Evolutionary conservation across 2,888 invertebrate species (phyloP), one percentile per base, ranked within the genome.

Genomic region (Erebia epiphron): DNA sequence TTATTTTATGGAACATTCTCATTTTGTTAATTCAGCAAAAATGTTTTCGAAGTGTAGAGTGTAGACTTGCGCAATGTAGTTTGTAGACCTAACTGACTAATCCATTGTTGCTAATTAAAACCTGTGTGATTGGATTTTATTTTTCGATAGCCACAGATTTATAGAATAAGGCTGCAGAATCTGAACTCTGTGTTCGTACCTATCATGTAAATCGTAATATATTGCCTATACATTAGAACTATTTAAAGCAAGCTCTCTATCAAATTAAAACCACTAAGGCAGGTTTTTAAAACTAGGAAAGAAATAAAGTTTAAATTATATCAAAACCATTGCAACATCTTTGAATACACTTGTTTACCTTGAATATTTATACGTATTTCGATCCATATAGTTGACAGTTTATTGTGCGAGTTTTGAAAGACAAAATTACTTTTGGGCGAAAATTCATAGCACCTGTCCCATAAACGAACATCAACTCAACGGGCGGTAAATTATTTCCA

Each of bases 371-470:
- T 18, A 46, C 13, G 11, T 46, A 13, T 16, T 26, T 26, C 26
- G 11, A 57, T 26, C 56, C 56, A 61, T 43, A 61, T 18, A 43
- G 43, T 43, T 18, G 1, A 41, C 41, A 60, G 16, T 41, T 41
- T 16, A 60, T 41, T 41, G n/a, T 43, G 60, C 35, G 9, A 16
- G 35, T 60, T 58, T 21, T 58, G 18, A 43, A 5, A 43, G 7
- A 13, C 54, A 52, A 54, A 65, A 54, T 16, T 35, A 14, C 63
- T 49, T 63, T 18, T 43, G 7, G 21, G 26, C 35, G 56, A 57
- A 64, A 64, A 69, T 35, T 63, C 63, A 69, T 35, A 52, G 57
- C 69, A 69, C 64, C 69, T 69, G 69, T 69, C 69, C 13, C 41
- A 57, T 69, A 69, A 49, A 63, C 41, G 62, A 61, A 13, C 63